Evolutionary conservation across 2,797 vertebrate species (phyloP).

Genomic region (Sebastes hubbsi): DNA sequence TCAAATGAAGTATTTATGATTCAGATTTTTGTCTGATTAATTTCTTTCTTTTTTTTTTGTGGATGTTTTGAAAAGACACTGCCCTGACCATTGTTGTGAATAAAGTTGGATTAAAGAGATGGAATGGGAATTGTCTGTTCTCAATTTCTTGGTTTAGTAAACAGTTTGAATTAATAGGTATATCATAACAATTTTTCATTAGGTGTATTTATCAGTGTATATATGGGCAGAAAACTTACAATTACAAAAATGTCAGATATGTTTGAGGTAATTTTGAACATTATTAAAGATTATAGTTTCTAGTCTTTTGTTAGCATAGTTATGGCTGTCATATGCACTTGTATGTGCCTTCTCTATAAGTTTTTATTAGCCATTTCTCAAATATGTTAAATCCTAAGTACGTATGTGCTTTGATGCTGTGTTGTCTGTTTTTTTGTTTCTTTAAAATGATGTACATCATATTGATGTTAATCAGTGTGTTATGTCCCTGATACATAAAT

Average conservation of each 20-base stretch:
- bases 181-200: not conserved
- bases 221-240: not conserved
- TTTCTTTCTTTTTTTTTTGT: not conserved
- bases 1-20: no score
- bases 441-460: not conserved
- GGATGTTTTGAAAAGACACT: not conserved
- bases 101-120: not conserved
- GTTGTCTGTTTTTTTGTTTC: not conserved
- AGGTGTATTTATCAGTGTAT: not conserved
- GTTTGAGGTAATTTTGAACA: no score
- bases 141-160: not conserved
- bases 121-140: not conserved
- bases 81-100: not conserved
- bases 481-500: not conserved
- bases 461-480: not conserved
- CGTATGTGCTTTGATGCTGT: not conserved
- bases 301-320: not conserved
- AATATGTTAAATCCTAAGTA: not conserved
- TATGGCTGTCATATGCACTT: not conserved
- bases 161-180: not conserved
- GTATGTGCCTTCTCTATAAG: not conserved
- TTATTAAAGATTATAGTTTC: not conserved
- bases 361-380: not conserved
- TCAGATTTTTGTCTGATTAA: not conserved
- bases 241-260: no score